Base-by-base conservation (phyloP, 2,888 invertebrate species). In the Eledone cirrhosa region DNA sequence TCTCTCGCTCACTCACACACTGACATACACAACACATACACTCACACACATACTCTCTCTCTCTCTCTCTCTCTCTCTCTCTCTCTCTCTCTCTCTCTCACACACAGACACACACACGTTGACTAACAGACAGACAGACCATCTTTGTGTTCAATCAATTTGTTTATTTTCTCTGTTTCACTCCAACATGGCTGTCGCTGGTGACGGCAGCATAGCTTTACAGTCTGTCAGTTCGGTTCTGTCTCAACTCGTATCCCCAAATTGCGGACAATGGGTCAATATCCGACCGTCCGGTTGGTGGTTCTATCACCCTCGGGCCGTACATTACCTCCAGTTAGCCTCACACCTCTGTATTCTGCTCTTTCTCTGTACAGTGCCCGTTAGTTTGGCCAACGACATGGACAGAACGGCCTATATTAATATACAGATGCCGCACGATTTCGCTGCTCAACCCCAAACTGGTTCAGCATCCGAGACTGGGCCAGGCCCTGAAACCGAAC, bases 261-360 rank as follows among this genome's bases (percentile, higher is more conserved):
- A 41, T 19, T 11, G 41, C 8, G 69, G 69, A 69, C 69, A 69
- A 19, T 69, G 69, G 69, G 8, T 69, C 69, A 69, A n/a, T 29
- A 22, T 69, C 27, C 69, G 69, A 29, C n/a, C 69, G 3, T 22
- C 22, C 19, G 69, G 69, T n/a, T 69, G 69, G 69, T 69, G 69
- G 69, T 69, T 31, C 22, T 29, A 33, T 24, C 41, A 69, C 22
- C 69, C 69, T 2, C 29, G 69, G 33, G 31, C 69, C n/a, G 69
- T 69, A 19, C 33, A 69, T 31, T 69, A 69, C 33, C 69, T 69
- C 2, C 69, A 69, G 27, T 8, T 69, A 8, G 69, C 69, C 1
- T 69, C 69, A 2, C 69, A 69, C 19, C n/a, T 69, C 2, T 69
- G 69, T 5, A 41, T 69, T 7, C 33, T 69, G 5, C 41, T 69